phyloP scores from a whole-genome alignment of 1,140 invertebrate genomes.

The Pseudomyrmex gracilis region DNA sequence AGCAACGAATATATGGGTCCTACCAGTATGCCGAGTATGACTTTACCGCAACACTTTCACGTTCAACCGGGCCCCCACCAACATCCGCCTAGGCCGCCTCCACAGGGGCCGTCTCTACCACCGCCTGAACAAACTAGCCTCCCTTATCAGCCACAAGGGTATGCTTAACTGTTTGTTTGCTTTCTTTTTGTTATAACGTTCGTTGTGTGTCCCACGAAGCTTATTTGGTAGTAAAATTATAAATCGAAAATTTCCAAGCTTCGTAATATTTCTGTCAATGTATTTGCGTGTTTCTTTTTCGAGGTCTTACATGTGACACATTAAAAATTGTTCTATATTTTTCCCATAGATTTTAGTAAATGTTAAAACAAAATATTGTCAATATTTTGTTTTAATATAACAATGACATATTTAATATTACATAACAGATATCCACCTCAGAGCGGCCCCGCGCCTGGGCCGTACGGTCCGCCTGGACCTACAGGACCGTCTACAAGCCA shows the following conservation, averaged over 20 bases:
- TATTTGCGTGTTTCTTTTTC: no score
- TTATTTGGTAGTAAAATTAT: neutral
- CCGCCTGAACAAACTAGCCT: constrained; percentile 78
- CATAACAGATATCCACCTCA: constrained; percentile 77
- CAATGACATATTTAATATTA: constrained; percentile 56
- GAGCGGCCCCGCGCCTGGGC: constrained; percentile 62
- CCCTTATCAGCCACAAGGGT: constrained; percentile 81
- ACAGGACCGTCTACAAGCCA: constrained; percentile 72
- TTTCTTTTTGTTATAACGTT: neutral
- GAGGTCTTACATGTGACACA: neutral
- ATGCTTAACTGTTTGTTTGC: constrained; percentile 34
- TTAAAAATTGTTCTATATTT: neutral
- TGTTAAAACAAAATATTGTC: neutral
- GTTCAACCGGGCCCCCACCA: constrained; percentile 75
- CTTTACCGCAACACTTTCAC: constrained; percentile 80
- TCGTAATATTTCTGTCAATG: neutral
- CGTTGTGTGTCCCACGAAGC: neutral
- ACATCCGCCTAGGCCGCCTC: constrained; percentile 75
- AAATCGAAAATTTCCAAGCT: neutral
- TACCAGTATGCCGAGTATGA: constrained; percentile 75
- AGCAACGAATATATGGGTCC: constrained; percentile 75
- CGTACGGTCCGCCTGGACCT: constrained; percentile 73
- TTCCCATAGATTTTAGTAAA: neutral
- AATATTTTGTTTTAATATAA: neutral
- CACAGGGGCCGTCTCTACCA: constrained; percentile 71